Conservation (phyloP, 1,140 invertebrate genomes). For the Apis laboriosa region DNA sequence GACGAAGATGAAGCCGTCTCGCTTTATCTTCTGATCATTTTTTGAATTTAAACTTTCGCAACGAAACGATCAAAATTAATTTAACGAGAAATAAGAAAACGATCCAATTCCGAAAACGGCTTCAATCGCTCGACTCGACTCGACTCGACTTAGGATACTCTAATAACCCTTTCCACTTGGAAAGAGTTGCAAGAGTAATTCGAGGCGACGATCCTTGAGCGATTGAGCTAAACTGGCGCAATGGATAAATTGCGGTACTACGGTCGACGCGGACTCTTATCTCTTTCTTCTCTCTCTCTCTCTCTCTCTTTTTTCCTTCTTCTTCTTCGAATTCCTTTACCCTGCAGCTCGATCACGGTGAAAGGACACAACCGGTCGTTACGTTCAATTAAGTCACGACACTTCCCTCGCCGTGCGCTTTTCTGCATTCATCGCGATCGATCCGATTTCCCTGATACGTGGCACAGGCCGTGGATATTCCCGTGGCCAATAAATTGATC, state of each 20-base stretch:
- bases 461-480: not conserved
- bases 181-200: constrained; percentile 14
- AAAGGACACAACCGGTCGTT: constrained; percentile 44
- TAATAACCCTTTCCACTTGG: not conserved
- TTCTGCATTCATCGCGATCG: not conserved
- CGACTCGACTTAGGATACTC: too few species aligned
- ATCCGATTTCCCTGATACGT: not conserved
- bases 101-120: too few species aligned
- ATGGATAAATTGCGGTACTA: constrained; percentile 71
- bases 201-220: constrained; percentile 42
- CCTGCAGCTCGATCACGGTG: constrained; percentile 25
- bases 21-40: too few species aligned
- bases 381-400: constrained; percentile 46
- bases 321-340: not conserved
- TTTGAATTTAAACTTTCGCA: too few species aligned
- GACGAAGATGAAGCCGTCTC: too few species aligned
- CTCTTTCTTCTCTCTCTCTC: constrained; percentile 44
- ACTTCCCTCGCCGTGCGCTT: not conserved
- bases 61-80: too few species aligned
- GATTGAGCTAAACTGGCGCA: constrained; percentile 72
- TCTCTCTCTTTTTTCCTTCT: constrained; percentile 11
- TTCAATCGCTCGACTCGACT: too few species aligned
- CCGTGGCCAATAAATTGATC: not conserved
- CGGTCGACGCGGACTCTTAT: constrained; percentile 39
- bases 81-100: too few species aligned